phyloP scores from a whole-genome alignment of 2,888 invertebrate species.

The Drosophila melanocephala region DNA sequence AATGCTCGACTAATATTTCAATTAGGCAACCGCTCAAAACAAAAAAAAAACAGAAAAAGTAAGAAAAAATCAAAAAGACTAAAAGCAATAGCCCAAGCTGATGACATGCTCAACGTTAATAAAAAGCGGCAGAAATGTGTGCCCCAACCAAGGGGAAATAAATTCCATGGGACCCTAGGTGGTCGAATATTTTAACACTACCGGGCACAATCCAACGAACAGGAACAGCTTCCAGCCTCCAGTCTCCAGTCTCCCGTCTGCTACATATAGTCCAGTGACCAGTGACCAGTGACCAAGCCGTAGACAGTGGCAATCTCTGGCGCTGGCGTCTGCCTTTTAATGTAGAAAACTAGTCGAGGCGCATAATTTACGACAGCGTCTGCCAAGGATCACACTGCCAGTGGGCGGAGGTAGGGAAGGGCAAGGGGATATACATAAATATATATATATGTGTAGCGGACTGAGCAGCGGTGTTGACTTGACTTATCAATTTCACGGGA shows the following conservation, averaged over 20 bases:
- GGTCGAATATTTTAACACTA: slow-evolving; percentile 83
- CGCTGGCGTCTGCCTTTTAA: slow-evolving; percentile 83
- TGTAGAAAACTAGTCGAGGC: slow-evolving; percentile 83
- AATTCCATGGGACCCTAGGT: slow-evolving; percentile 81
- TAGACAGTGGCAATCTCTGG: slow-evolving; percentile 72
- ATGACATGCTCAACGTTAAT: slow-evolving; percentile 80
- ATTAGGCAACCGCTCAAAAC: slow-evolving; percentile 56
- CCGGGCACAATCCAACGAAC: slow-evolving; percentile 60
- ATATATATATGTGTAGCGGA: slow-evolving; percentile 5
- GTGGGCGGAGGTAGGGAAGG: slow-evolving; percentile 1
- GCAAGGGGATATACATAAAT: background rate
- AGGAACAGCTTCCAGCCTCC: slow-evolving; percentile 25
- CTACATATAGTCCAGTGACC: slow-evolving; percentile 6
- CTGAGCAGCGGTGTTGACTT: slow-evolving; percentile 74
- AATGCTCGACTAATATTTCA: slow-evolving; percentile 76
- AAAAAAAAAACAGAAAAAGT: slow-evolving; percentile 5
- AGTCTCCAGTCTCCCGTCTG: slow-evolving; percentile 1
- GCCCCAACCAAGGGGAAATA: slow-evolving; percentile 59
- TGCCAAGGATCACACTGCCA: slow-evolving; percentile 43
- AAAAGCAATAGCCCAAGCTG: slow-evolving; percentile 66
- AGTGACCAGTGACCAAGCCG: slow-evolving; percentile 5
- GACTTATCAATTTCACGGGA: slow-evolving; percentile 83
- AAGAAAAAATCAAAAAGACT: slow-evolving; percentile 19
- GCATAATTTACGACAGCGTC: slow-evolving; percentile 80
- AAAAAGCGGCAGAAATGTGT: slow-evolving; percentile 82